Evolutionary conservation across 2,113 vertebrate genomes (phyloP).

Genomic region (Paedocypris sp.): DNA sequence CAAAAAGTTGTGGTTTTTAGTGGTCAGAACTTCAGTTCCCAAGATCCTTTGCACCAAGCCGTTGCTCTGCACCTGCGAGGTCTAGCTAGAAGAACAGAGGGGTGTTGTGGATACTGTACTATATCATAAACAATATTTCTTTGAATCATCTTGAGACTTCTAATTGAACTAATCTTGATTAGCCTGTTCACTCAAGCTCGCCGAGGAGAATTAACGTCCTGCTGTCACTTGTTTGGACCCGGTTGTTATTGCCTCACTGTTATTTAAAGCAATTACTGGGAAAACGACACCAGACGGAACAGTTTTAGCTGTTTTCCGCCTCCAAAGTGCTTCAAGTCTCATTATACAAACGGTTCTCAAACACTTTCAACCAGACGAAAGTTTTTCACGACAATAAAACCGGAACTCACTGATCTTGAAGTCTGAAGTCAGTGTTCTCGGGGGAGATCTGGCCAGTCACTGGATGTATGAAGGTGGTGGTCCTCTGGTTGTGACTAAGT

Average conservation of each 20-base stretch:
- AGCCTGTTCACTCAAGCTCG: too few species aligned
- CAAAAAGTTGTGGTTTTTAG: too few species aligned
- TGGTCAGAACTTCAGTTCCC: too few species aligned
- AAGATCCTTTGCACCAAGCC: too few species aligned
- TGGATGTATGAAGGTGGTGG: slow-evolving; percentile 86
- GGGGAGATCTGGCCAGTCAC: slow-evolving; percentile 89
- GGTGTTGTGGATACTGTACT: too few species aligned
- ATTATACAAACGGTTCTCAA: background rate
- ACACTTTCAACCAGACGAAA: background rate
- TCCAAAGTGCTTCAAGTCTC: background rate
- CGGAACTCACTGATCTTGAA: slow-evolving; percentile 84
- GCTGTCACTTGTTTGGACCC: background rate
- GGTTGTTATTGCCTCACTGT: background rate
- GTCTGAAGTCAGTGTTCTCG: slow-evolving; percentile 88
- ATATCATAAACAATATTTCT: too few species aligned
- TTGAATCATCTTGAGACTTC: too few species aligned
- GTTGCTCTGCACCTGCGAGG: too few species aligned
- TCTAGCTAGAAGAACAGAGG: too few species aligned
- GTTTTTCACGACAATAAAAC: background rate
- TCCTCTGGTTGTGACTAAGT: slow-evolving; percentile 84
- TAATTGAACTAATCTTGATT: too few species aligned
- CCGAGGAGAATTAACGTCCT: background rate
- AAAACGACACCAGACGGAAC: background rate
- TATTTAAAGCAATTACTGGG: background rate
- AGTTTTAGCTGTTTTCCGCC: background rate